Base-by-base conservation (phyloP, 37 sponge, comb jelly and placozoan species). In the Spongilla lacustris region DNA sequence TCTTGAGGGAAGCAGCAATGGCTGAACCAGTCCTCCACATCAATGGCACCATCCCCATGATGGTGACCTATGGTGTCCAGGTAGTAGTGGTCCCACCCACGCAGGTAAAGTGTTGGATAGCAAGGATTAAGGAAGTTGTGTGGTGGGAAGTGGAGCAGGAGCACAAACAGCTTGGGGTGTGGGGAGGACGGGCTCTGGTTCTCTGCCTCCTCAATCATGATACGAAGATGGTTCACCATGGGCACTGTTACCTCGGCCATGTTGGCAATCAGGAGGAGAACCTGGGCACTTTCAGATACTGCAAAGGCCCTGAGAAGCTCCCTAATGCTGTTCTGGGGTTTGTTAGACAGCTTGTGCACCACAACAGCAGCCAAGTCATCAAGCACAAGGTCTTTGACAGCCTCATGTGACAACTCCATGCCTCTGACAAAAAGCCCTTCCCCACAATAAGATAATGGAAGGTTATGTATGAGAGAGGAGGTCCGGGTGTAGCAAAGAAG, bases 81-180 rank as follows among this genome's bases (percentile, higher is more conserved):
- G 79, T 97, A 94, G 74, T 84, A 71, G 83, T 89, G 93, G 70
- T 97, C 97, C 97, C 97, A 97, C 21, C 95, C 95, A 24, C 85
- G 81, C 24, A 92, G 88, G 75, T 94, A 97, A 23, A 94, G 84
- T 10, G 95, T 77, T 13, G 97, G 91, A 76, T 97, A 97, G 83
- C 93, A 89, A 17, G 81, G 85, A 19, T 26, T 38, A 32, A 83
- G 58, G 76, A 89, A 89, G 37, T 81, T 93, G 37, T 84, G 74
- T 21, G 92, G 84, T 26, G 93, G 91, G 48, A 89, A 96, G 86
- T 96, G 96, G 25, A 97, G 95, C 24, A 97, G 78, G 2, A 94
- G 80, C 0, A 94, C 91, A 86, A 94, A 92, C 28, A 92, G 89
- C 41, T 97, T 97, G 41, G 70, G 82, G 6, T 27, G 41, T 77